Conservation (phyloP, 2,113 vertebrate genomes). For the Struthio camelus region DNA sequence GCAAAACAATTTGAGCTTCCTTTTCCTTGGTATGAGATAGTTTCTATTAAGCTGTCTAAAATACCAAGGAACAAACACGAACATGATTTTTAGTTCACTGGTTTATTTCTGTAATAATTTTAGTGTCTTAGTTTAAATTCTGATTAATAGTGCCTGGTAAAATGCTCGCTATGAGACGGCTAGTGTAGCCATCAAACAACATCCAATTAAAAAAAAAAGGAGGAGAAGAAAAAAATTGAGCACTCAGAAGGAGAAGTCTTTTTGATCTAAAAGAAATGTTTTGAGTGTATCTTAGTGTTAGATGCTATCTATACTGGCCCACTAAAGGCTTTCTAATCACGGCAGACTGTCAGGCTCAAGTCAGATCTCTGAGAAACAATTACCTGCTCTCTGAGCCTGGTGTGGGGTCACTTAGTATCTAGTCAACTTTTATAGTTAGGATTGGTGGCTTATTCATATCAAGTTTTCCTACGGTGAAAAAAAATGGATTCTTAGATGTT, state of each 20-base stretch:
- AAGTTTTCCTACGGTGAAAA: neutral
- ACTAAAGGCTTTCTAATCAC: neutral
- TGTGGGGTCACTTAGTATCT: neutral
- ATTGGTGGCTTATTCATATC: neutral
- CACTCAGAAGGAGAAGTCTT: neutral
- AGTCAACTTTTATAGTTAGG: neutral
- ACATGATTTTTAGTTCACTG: too few relatives aligned
- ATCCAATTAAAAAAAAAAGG: neutral
- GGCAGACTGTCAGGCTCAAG: neutral
- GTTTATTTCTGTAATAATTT: neutral
- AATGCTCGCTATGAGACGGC: neutral
- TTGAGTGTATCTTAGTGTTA: neutral
- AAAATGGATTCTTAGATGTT: neutral
- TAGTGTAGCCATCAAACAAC: neutral
- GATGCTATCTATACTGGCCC: neutral
- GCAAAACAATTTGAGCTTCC: neutral
- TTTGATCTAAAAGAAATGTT: neutral
- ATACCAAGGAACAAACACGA: neutral
- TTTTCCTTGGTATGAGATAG: neutral
- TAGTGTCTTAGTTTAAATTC: too few relatives aligned
- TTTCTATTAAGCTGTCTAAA: neutral
- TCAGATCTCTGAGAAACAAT: neutral
- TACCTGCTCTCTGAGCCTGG: neutral
- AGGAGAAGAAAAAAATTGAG: neutral
- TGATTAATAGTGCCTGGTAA: neutral